Conservation (phyloP, 2,113 vertebrate species). For the Peromyscus californicus region DNA sequence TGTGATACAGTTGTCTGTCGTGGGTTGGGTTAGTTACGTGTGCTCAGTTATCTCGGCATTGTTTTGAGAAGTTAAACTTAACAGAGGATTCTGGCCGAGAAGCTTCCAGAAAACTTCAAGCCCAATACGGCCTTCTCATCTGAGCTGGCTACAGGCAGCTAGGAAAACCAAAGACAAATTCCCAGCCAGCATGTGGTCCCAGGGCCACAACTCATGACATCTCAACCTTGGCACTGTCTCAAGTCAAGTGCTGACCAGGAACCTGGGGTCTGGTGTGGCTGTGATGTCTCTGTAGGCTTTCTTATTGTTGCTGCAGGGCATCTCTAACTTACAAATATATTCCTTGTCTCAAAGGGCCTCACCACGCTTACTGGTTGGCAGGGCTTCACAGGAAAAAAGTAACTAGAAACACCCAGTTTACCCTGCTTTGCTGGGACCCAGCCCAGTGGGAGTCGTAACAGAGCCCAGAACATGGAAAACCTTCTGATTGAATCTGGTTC, state of each 20-base stretch:
- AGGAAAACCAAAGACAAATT: not conserved
- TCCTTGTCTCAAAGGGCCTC: not conserved
- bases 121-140: rapidly evolving
- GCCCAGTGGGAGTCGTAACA: rapidly evolving
- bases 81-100: not conserved
- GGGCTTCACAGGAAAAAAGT: not conserved
- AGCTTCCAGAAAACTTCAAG: not conserved
- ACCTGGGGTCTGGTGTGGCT: not conserved
- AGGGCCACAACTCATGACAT: rapidly evolving
- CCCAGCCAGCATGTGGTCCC: rapidly evolving
- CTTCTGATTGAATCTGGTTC: not conserved
- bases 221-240: not conserved
- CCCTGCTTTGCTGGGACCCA: rapidly evolving
- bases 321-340: rapidly evolving
- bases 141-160: rapidly evolving
- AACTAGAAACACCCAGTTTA: not conserved
- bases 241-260: not conserved
- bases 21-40: not conserved
- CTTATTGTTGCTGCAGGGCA: not conserved
- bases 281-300: not conserved
- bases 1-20: rapidly evolving
- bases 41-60: not conserved
- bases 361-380: not conserved
- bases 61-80: not conserved
- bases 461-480: not conserved